Evolutionary conservation across 2,797 vertebrate genomes (phyloP), one percentile per base, ranked within the genome.

Genomic region (Mormyrus proboscirostris): DNA sequence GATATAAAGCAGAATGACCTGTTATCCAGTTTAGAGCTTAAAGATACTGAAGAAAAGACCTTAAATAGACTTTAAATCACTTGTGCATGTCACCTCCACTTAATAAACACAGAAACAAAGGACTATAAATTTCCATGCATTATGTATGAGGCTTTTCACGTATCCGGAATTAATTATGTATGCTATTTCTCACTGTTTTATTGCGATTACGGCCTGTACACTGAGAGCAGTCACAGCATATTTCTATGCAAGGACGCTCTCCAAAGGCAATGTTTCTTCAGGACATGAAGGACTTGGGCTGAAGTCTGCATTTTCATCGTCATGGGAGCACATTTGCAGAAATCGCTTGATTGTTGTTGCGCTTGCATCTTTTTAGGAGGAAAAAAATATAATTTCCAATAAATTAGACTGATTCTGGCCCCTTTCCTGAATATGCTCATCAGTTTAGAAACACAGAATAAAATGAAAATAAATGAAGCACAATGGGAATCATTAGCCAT

Each of bases 81-180:
- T 55, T 41, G 51, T 33, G 49, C 51, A 41, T 86, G 50, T 86
- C 51, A 38, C 51, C 85, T 19, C 25, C 50, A 33, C 5, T 25
- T 86, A 86, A 55, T 14, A 57, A 49, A 86, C 85, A 86, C 2
- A 25, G 50, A 86, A 86, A 86, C 85, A 86, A 55, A 19, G 50
- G 85, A 41, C 53, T 86, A 29, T 55, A 59, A 55, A 55, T 55
- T 59, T 59, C 51, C 14, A 41, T 86, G 85, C 55, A 86, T 86
- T 55, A 86, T 86, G 85, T 6, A 86, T 86, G 12, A 86, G 53
- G 12, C 10, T 57, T 86, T 86, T 57, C 50, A 55, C 49, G 10
- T 59, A 57, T 53, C 16, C 29, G 1, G 2, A 86, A 86, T 55
- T 86, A 86, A 86, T 86, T 55, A 55, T 55, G 50, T 14, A 86